Conservation (phyloP, 2,797 vertebrate genomes). For the Falco peregrinus region DNA sequence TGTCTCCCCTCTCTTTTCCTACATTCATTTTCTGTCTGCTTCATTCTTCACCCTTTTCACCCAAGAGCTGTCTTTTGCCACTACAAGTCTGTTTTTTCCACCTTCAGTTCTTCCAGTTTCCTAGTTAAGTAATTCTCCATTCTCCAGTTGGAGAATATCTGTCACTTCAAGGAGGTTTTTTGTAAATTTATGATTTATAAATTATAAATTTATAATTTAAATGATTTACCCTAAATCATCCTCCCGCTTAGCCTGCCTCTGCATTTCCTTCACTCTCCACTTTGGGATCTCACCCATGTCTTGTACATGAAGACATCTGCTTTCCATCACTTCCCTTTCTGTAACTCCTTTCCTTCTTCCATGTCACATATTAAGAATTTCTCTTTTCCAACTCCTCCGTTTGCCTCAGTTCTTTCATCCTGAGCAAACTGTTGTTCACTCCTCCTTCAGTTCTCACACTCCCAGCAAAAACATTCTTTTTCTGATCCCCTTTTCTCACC, state of each 20-base stretch:
- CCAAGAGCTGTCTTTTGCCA: not conserved
- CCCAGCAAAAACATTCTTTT: not conserved
- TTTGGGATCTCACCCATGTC: not conserved
- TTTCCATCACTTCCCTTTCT: not conserved
- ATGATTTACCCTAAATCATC: not conserved
- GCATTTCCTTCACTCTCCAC: not conserved
- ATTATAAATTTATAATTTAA: too few relatives aligned
- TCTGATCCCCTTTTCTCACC: not conserved
- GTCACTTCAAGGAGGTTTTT: not conserved
- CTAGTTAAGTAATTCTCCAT: constrained; percentile 3
- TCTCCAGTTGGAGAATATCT: not conserved
- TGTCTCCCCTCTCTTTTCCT: not conserved
- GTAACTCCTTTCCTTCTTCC: not conserved
- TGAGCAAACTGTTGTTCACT: constrained; percentile 8
- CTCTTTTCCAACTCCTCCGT: not conserved
- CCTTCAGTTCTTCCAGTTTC: not conserved
- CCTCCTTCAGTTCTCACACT: not conserved
- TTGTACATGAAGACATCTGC: not conserved
- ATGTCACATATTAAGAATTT: not conserved
- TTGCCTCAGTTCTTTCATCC: constrained; percentile 16
- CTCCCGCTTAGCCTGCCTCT: not conserved
- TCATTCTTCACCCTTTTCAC: not conserved
- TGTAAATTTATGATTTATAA: not conserved
- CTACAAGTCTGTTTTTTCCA: not conserved
- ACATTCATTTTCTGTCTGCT: not conserved